phyloP scores from a whole-genome alignment of 2,888 invertebrate species.

The Apodemia mormo region DNA sequence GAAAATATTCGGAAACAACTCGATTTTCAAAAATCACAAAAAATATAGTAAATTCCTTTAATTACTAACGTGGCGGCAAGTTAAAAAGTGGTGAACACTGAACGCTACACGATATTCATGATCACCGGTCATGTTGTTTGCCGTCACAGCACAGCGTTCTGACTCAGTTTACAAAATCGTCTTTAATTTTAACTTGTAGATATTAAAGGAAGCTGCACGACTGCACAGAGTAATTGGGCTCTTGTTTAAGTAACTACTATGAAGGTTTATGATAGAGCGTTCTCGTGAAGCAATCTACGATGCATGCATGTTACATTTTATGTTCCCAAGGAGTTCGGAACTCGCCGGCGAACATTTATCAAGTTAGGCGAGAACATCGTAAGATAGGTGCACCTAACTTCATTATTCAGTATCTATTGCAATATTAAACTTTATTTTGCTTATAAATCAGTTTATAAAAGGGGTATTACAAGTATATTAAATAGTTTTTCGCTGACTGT shows the following conservation, averaged over 20 bases:
- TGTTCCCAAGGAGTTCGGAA: conserved; percentile 4
- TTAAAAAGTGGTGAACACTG: too few species aligned
- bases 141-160: too few species aligned
- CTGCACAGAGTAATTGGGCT: neutral
- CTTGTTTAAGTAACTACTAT: neutral
- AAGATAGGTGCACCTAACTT: conserved; percentile 10
- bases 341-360: conserved; percentile 15
- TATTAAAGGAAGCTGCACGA: neutral
- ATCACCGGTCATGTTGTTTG: too few species aligned
- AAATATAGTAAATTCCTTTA: too few species aligned
- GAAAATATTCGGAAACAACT: too few species aligned
- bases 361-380: conserved; percentile 20
- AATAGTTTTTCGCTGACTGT: too few species aligned
- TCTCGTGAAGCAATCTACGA: conserved; percentile 9
- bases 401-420: conserved; percentile 7
- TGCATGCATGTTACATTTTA: conserved; percentile 12
- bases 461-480: neutral
- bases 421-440: conserved; percentile 3
- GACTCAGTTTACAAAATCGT: neutral
- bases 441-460: neutral
- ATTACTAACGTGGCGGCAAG: too few species aligned
- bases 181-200: neutral
- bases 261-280: neutral
- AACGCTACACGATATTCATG: too few species aligned
- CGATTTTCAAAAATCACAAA: too few species aligned